phyloP scores from a whole-genome alignment of 2,113 vertebrate species.

The Malurus alboscapulatus region DNA sequence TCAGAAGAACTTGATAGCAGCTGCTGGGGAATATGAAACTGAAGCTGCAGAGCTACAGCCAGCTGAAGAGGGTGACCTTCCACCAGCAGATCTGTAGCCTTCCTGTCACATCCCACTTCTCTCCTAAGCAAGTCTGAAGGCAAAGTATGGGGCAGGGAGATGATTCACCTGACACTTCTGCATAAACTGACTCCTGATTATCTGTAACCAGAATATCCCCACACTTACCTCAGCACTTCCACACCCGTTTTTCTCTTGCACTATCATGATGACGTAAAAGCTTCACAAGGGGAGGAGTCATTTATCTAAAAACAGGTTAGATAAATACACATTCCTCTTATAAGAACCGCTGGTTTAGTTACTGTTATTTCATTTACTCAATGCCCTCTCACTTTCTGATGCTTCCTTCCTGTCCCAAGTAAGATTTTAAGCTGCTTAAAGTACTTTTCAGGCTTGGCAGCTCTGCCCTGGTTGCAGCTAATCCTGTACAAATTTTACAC shows the following conservation, averaged over 20 bases:
- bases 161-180: background rate
- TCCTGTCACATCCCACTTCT: background rate
- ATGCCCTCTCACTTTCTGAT: background rate
- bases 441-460: background rate
- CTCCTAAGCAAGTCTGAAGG: background rate
- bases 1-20: background rate
- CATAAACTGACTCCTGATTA: background rate
- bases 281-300: background rate
- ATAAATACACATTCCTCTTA: background rate
- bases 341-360: background rate
- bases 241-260: background rate
- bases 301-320: background rate
- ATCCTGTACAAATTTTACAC: background rate
- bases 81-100: background rate
- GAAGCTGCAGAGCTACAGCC: background rate
- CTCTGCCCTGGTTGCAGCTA: background rate
- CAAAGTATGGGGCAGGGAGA: rapidly evolving
- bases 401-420: background rate
- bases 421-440: background rate
- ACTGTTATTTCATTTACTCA: background rate
- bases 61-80: background rate
- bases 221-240: background rate
- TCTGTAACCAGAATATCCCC: background rate
- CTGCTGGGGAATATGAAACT: background rate
- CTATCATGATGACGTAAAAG: background rate